Conservation (phyloP, 1,140 invertebrate species). For the Neotoxoptera formosana region DNA sequence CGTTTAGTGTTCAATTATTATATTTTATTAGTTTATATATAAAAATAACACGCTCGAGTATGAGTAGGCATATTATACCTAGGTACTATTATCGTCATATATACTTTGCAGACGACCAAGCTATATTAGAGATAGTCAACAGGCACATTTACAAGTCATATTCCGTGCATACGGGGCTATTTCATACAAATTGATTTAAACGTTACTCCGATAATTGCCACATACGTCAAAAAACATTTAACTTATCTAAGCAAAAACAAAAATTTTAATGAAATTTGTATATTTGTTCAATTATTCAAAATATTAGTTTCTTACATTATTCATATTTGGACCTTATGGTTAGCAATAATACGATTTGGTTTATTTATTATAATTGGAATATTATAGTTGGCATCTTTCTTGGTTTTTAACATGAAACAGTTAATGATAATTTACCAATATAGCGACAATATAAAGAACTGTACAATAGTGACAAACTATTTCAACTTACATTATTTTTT, state of each 20-base stretch:
- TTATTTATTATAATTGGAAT: background rate
- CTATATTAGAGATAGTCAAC: background rate
- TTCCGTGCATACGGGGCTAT: background rate
- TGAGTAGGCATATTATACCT: background rate
- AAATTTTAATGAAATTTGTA: too few species aligned
- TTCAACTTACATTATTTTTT: too few species aligned
- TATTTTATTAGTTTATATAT: background rate
- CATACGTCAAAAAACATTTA: background rate
- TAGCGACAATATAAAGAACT: too few species aligned
- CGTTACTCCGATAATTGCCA: background rate
- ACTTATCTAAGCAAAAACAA: too few species aligned
- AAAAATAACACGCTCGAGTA: background rate
- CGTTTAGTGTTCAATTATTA: conserved; percentile 16
- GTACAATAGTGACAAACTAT: too few species aligned
- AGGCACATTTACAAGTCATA: background rate
- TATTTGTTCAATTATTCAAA: too few species aligned
- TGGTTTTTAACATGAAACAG: background rate
- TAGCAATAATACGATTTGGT: background rate
- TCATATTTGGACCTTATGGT: too few species aligned
- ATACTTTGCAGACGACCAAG: background rate
- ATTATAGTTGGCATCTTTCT: background rate
- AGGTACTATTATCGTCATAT: background rate
- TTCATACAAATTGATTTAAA: background rate
- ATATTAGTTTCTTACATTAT: too few species aligned
- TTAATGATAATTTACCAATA: too few species aligned